These are phyloP conservation scores for Bambusicola thoracicus DNA, from an alignment of 2,113 vertebrate species.

Conservation along the genomic window DNA sequence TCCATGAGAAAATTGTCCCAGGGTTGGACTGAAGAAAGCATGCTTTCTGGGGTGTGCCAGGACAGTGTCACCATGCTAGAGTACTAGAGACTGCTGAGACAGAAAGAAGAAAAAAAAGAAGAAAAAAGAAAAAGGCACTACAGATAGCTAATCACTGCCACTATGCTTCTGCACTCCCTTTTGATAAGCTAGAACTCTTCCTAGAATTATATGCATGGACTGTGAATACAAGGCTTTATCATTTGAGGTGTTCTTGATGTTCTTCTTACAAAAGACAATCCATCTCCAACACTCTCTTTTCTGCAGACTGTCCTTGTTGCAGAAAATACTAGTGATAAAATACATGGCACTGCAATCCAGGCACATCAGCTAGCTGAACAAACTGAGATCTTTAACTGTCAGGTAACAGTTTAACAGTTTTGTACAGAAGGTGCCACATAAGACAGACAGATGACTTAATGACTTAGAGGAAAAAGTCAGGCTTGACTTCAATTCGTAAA, in stretches of 20 bases:
- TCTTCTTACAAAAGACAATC: not conserved
- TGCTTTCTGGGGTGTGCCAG: not conserved
- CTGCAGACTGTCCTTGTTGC: not conserved
- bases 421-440: not conserved
- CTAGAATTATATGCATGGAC: not conserved
- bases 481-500: not conserved
- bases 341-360: not conserved
- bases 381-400: not conserved
- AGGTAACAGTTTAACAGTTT: not conserved
- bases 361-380: not conserved
- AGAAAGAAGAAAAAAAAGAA: not conserved
- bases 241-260: not conserved
- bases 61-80: not conserved
- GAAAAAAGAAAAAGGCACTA: not conserved
- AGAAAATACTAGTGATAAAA: not conserved
- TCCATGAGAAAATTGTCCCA: not conserved
- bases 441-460: not conserved
- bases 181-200: not conserved
- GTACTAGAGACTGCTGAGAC: not conserved
- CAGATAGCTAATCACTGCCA: not conserved
- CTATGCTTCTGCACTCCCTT: not conserved
- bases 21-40: not conserved
- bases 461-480: not conserved
- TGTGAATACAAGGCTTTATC: not conserved
- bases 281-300: not conserved